phyloP scores from a whole-genome alignment of 2,888 invertebrate genomes.

The Morpho achilles region DNA sequence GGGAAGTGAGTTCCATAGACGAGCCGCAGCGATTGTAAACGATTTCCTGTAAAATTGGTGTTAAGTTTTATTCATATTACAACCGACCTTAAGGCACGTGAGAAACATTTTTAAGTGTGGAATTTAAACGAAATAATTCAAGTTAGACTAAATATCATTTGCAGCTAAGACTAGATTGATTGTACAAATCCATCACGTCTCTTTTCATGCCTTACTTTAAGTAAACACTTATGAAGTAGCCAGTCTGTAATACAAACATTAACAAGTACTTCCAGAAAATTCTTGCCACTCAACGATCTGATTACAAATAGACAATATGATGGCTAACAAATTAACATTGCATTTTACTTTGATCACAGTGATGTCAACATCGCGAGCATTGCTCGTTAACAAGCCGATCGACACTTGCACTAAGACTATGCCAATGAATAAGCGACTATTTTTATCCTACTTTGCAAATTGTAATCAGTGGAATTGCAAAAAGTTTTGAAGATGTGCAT shows the following conservation, averaged over 20 bases:
- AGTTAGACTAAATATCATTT: too few relatives aligned
- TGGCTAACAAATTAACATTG: constrained; percentile 34
- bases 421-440: constrained; percentile 23
- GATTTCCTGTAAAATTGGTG: too few relatives aligned
- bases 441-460: constrained; percentile 14
- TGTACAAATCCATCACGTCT: too few relatives aligned
- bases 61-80: too few relatives aligned
- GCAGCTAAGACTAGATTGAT: too few relatives aligned
- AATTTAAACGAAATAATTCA: too few relatives aligned
- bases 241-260: constrained; percentile 9
- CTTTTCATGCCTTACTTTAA: background rate
- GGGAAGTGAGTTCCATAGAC: too few relatives aligned
- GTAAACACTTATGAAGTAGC: constrained; percentile 5
- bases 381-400: constrained; percentile 68
- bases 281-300: constrained; percentile 28
- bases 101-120: background rate
- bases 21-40: too few relatives aligned
- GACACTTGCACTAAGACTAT: constrained; percentile 40
- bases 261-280: constrained; percentile 19
- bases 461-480: constrained; percentile 3
- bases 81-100: background rate
- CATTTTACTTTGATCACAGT: constrained; percentile 59
- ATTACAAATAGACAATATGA: constrained; percentile 54
- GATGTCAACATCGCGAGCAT: constrained; percentile 62
- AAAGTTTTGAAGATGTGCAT: background rate